Percentiles rank a stretch among this genome's conserved stretches.
These are phyloP conservation scores for Phasianus colchicus DNA, from an alignment of 2,113 vertebrate genomes.

Conservation along the genomic window DNA sequence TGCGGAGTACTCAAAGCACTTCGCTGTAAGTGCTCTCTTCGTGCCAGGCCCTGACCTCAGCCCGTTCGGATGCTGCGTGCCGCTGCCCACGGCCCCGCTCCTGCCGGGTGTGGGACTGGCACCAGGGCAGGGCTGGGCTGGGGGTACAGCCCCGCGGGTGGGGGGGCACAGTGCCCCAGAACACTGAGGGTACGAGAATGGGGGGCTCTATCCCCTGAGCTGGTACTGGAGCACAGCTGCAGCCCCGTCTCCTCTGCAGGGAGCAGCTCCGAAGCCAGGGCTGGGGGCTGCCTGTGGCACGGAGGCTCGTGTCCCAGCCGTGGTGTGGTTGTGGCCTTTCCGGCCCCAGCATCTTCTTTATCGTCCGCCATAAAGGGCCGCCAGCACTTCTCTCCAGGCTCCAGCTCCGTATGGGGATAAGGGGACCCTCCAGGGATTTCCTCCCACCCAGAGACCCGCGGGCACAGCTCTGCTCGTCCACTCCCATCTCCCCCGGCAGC, in stretches of 20 bases:
- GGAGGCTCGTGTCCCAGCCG: fast-evolving
- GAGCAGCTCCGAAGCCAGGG: background rate
- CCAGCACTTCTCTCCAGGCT: background rate
- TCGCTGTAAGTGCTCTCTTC: background rate
- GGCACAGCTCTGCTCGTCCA: background rate
- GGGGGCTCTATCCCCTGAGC: fast-evolving
- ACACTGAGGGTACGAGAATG: fast-evolving
- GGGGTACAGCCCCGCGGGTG: no score
- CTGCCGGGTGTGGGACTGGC: background rate
- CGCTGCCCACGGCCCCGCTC: background rate
- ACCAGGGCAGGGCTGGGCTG: fast-evolving
- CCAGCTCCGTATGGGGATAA: fast-evolving
- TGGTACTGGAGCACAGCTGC: background rate
- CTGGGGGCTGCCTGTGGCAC: background rate
- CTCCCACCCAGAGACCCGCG: background rate
- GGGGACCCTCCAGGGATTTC: fast-evolving
- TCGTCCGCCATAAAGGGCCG: background rate
- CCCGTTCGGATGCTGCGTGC: background rate
- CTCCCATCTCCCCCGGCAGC: background rate
- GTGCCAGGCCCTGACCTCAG: background rate
- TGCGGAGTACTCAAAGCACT: slow-evolving; percentile 22
- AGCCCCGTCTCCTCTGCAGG: background rate
- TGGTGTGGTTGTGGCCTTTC: background rate
- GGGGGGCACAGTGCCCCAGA: background rate
- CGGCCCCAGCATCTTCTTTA: background rate